Evolutionary conservation across 2,113 vertebrate species (phyloP).

Genomic region (Herpetotheres cachinnans): DNA sequence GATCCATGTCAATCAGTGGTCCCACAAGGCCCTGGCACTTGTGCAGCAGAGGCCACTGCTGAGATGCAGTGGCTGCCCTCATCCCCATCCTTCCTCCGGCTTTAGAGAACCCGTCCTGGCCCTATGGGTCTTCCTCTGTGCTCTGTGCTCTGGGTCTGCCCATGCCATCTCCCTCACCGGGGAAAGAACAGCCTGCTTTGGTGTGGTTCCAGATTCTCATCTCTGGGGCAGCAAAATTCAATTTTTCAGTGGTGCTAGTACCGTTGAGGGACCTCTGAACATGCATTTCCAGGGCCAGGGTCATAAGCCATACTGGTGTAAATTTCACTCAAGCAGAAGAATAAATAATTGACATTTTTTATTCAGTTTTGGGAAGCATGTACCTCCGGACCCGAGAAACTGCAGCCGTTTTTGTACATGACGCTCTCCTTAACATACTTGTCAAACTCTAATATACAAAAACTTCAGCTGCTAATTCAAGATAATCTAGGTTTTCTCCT

Average conservation of each 20-base stretch:
- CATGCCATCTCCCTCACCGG: not conserved
- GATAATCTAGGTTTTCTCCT: constrained; percentile 45
- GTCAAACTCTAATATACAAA: not conserved
- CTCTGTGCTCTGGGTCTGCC: not conserved
- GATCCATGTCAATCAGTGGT: fast-evolving
- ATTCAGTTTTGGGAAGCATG: not conserved
- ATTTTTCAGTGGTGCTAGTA: not conserved
- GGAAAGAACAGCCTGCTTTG: not conserved
- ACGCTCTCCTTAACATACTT: not conserved
- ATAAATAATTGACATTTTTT: not conserved
- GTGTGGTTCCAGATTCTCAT: not conserved
- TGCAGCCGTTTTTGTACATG: not conserved
- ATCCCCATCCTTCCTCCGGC: not conserved
- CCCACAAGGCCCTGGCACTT: not conserved
- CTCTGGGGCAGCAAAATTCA: not conserved
- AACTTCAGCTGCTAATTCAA: constrained; percentile 47
- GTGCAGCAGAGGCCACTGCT: not conserved
- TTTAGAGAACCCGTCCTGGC: not conserved
- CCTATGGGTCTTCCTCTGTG: not conserved
- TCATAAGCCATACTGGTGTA: not conserved
- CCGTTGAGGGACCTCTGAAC: not conserved
- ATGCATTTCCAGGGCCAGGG: not conserved
- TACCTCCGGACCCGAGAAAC: not conserved
- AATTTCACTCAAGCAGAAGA: not conserved
- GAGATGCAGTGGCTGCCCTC: not conserved